These are phyloP conservation scores for Tachycineta bicolor DNA, from an alignment of 2,113 vertebrate species.

Conservation along the genomic window DNA sequence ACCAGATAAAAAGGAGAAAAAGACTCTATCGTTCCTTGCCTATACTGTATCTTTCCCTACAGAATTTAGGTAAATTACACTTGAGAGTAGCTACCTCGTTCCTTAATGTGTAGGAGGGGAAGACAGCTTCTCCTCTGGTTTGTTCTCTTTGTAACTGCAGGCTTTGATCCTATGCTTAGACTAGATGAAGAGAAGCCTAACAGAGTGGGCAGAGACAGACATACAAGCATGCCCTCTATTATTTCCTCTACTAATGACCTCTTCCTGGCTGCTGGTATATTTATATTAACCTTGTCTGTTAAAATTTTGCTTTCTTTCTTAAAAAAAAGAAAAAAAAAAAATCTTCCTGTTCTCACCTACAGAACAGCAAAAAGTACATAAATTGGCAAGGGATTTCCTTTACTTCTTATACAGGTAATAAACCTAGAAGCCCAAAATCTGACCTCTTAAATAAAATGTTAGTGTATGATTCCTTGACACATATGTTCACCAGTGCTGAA, in stretches of 20 bases:
- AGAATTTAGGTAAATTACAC: slow-evolving; percentile 2
- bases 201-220: background rate
- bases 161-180: background rate
- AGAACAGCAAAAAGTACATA: background rate
- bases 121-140: background rate
- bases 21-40: background rate
- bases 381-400: background rate
- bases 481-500: background rate
- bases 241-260: background rate
- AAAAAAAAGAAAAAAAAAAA: background rate
- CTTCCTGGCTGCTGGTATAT: background rate
- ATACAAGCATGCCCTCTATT: background rate
- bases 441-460: background rate
- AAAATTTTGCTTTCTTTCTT: background rate
- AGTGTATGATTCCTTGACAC: background rate
- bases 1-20: background rate
- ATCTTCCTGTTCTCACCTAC: background rate
- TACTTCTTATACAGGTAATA: background rate
- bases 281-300: background rate
- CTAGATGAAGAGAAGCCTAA: background rate
- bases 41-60: background rate
- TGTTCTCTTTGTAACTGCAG: background rate
- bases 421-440: background rate
- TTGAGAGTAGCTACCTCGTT: background rate
- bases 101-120: background rate